phyloP scores from a whole-genome alignment of 1,140 invertebrate genomes.

The Formica exsecta region DNA sequence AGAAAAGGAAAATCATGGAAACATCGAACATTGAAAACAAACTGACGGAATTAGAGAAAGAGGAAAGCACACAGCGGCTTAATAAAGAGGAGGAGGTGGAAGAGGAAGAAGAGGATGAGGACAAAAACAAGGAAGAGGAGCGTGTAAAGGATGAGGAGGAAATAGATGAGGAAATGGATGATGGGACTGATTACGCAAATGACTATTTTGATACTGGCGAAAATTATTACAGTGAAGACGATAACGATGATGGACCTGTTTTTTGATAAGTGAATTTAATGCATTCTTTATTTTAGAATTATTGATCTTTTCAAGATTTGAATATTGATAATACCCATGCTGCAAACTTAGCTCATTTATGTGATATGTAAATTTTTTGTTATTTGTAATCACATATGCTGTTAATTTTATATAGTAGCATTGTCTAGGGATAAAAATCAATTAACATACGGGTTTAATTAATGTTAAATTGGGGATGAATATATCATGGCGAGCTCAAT shows the following conservation, averaged over 20 bases:
- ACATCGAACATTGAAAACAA: conserved; percentile 82
- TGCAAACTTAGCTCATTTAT: conserved; percentile 33
- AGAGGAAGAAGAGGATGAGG: conserved; percentile 86
- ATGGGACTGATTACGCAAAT: conserved; percentile 93
- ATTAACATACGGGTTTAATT: not conserved
- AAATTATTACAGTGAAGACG: conserved; percentile 94
- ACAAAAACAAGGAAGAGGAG: conserved; percentile 89
- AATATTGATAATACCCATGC: conserved; percentile 33
- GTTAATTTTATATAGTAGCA: not conserved
- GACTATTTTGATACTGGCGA: conserved; percentile 96
- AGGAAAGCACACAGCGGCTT: conserved; percentile 85
- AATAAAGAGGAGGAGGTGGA: conserved; percentile 81
- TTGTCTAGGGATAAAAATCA: too few species aligned
- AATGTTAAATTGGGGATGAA: too few species aligned
- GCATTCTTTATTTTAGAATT: not conserved
- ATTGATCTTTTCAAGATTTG: not conserved
- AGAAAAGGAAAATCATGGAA: conserved; percentile 79
- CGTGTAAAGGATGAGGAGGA: conserved; percentile 85
- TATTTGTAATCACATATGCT: not conserved
- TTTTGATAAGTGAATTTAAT: conserved; percentile 83
- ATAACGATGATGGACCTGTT: conserved; percentile 93
- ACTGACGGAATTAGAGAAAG: conserved; percentile 88
- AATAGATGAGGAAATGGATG: conserved; percentile 90
- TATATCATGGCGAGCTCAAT: not conserved
- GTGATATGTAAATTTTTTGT: conserved; percentile 31